Evolutionary conservation across 2,888 invertebrate species (phyloP).

Genomic region (Orthosia cruda): DNA sequence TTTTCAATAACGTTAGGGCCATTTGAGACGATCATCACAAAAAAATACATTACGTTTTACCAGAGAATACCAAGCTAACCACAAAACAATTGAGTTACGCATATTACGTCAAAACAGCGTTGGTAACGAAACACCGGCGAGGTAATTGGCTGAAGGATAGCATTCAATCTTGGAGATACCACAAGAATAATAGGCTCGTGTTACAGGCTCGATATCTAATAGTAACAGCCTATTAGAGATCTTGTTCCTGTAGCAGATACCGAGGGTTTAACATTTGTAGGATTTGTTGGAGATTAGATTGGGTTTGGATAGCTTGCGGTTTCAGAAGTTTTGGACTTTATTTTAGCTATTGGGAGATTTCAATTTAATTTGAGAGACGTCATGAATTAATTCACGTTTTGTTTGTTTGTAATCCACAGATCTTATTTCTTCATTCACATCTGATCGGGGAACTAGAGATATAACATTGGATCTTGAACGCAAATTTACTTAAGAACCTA

Average conservation of each 20-base stretch:
- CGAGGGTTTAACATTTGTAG: constrained; percentile 34
- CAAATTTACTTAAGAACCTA: too few relatives aligned
- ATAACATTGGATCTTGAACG: too few relatives aligned
- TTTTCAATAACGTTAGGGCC: constrained; percentile 48
- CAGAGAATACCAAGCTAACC: constrained; percentile 62
- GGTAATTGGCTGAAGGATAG: constrained; percentile 71
- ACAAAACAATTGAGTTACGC: constrained; percentile 69
- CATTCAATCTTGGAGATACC: constrained; percentile 73
- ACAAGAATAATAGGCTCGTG: constrained; percentile 71
- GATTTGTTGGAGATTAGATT: constrained; percentile 41
- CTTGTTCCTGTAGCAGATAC: constrained; percentile 51
- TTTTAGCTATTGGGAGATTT: background rate
- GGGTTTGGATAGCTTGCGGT: background rate
- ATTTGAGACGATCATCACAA: constrained; percentile 52
- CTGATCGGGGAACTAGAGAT: too few relatives aligned
- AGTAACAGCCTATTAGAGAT: constrained; percentile 67
- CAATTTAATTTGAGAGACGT: background rate
- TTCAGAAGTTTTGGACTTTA: background rate
- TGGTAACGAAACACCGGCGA: constrained; percentile 68
- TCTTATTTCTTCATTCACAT: background rate
- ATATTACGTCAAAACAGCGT: constrained; percentile 68
- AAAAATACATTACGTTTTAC: constrained; percentile 63
- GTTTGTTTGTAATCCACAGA: background rate
- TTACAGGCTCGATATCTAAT: constrained; percentile 69
- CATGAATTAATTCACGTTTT: background rate